Evolutionary conservation across 2,888 invertebrate genomes (phyloP).

Genomic region (Dryocosmus kuriphilus): DNA sequence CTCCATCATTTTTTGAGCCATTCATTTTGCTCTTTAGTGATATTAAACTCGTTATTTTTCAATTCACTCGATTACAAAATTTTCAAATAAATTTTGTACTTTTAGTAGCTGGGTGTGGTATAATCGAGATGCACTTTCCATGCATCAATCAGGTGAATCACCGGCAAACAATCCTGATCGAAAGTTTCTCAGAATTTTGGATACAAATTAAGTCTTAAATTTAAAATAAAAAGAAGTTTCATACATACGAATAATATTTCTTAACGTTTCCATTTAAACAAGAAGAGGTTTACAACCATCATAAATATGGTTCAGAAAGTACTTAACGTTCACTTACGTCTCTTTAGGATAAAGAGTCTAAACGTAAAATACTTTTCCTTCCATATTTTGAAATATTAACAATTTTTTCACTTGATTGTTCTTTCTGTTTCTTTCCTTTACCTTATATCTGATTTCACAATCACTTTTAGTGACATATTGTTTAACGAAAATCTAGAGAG

Average conservation of each 20-base stretch:
- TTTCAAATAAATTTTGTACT: conserved; percentile 32
- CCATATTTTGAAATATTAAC: no score
- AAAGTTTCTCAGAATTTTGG: conserved; percentile 35
- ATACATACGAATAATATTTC: no score
- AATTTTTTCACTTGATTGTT: not conserved
- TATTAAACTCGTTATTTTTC: no score
- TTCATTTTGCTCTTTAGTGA: not conserved
- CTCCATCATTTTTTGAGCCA: not conserved
- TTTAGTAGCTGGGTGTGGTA: conserved; percentile 33
- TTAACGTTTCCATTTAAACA: not conserved
- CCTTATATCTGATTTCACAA: not conserved
- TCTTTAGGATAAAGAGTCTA: not conserved
- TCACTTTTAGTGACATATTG: not conserved
- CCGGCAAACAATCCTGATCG: conserved; percentile 7
- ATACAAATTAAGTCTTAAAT: not conserved
- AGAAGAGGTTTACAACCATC: conserved; percentile 9
- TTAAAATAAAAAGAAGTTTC: not conserved
- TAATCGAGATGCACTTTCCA: conserved; percentile 34
- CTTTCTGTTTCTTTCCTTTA: not conserved
- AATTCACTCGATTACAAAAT: not conserved
- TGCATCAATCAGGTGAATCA: conserved; percentile 19
- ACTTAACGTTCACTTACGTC: conserved; percentile 1
- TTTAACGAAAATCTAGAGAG: not conserved
- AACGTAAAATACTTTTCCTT: no score
- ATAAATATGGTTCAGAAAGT: conserved; percentile 23